Percentiles rank a stretch among this genome's conserved stretches.
phyloP scores from a whole-genome alignment of 1,140 invertebrate species.

The Hydropsyche tenuis region DNA sequence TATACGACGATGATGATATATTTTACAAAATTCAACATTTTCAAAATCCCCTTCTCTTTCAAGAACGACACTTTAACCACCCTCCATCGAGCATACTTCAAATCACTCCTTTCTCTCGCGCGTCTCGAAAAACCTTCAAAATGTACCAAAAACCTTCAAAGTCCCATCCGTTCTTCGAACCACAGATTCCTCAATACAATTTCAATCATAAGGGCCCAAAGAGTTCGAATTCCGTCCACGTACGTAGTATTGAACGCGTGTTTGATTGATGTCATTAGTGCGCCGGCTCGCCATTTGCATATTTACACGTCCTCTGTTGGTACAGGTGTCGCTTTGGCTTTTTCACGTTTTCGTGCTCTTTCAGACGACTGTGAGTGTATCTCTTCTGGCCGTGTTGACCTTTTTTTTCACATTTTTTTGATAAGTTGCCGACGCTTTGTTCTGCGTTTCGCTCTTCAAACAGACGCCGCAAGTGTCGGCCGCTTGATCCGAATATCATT shows the following conservation, averaged over 20 bases:
- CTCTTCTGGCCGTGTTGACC: slow-evolving; percentile 11
- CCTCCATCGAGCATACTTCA: no score
- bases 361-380: neutral
- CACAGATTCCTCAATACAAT: no score
- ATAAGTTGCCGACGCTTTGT: slow-evolving; percentile 23
- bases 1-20: no score
- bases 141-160: no score
- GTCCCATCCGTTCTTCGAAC: no score
- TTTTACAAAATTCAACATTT: no score
- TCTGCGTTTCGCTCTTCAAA: slow-evolving; percentile 18
- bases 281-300: slow-evolving; percentile 27
- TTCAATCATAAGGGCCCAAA: no score
- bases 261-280: slow-evolving; percentile 41
- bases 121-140: no score
- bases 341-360: slow-evolving; percentile 20
- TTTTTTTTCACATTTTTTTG: neutral
- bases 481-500: neutral
- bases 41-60: no score
- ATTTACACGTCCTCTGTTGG: slow-evolving; percentile 12
- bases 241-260: slow-evolving; percentile 25
- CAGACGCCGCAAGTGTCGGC: slow-evolving; percentile 19
- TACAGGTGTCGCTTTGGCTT: slow-evolving; percentile 25
- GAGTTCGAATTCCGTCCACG: slow-evolving; percentile 28
- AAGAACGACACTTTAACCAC: no score
- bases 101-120: no score